Evolutionary conservation across 2,888 invertebrate species (phyloP), one percentile per base, ranked within the genome.

Genomic region (Tetanocera ferruginea): DNA sequence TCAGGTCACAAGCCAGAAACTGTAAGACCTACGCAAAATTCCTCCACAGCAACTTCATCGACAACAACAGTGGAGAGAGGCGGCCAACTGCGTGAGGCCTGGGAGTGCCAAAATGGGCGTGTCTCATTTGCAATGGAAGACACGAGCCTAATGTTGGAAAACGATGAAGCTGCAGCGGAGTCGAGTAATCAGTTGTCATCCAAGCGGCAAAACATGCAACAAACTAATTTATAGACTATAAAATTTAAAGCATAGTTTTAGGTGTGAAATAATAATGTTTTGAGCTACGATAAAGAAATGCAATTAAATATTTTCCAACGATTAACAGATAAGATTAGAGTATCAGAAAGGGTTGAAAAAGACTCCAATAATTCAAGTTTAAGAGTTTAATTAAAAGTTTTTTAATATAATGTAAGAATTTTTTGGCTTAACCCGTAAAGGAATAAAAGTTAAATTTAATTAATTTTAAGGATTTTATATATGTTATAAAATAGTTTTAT

Each of bases 211-310:
- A 60, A 1, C 3, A 43, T 62, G 19, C 4, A 51, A 14, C 74
- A 74, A 64, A 74, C 74, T 23, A 52, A 74, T 64, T 37, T 74
- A 31, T 74, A 74, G 57, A 25, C 49, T 3, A 67, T 31, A 31
- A 31, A 34, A 31, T n/a, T 64, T 34, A 17, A 9, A 6, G 67
- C 25, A 37, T 69, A 25, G 1, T 69, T 49, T 31, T 1, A 28
- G 31, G 5, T 14, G n/a, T 43, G 2, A 43, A 43, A 11, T 43
- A 3, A 43, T 1, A 11, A 8, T 43, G 11, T 11, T 6, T 43
- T 2, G n/a, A n/a, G 3, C 43, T 11, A 43, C 3, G 1, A 8
- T 37, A 6, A 37, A 4, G 2, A 43, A 43, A 2, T 43, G 43
- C 43, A 43, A 43, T 43, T 43, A 2, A 43, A 11, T n/a, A n/a